A percentile compares a stretch with the other conserved stretches of the same genome.
These are phyloP conservation scores for Elgaria multicarinata DNA, from an alignment of 2,113 vertebrate genomes.

Conservation along the genomic window DNA sequence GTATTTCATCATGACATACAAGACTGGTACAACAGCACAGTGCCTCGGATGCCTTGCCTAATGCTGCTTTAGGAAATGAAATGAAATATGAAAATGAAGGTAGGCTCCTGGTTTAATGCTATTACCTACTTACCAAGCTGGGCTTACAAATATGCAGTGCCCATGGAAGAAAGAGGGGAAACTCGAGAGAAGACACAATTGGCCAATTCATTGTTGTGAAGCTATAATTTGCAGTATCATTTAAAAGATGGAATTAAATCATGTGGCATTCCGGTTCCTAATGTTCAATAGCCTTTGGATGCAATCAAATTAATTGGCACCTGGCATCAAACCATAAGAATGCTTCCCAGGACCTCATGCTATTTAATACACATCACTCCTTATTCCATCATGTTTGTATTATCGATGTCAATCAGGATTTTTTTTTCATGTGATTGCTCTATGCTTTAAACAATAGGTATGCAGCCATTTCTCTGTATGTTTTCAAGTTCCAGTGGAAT, in stretches of 20 bases:
- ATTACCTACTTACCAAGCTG: constrained; percentile 13
- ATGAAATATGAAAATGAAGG: constrained; percentile 54
- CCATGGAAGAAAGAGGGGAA: constrained; percentile 18
- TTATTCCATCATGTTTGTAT: neutral
- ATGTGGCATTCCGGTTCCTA: neutral
- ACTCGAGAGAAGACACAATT: constrained; percentile 35
- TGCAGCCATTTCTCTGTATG: neutral
- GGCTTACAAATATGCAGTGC: constrained; percentile 12
- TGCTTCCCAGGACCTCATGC: neutral
- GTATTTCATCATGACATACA: constrained; percentile 7
- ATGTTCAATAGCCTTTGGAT: neutral
- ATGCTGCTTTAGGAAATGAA: constrained; percentile 36
- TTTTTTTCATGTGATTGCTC: neutral
- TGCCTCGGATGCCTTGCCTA: constrained; percentile 32
- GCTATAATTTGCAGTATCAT: constrained; percentile 28
- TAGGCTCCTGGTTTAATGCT: constrained; percentile 50
- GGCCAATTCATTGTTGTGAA: constrained; percentile 10
- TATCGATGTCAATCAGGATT: neutral
- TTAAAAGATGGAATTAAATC: constrained; percentile 25
- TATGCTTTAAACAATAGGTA: neutral
- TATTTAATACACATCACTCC: neutral
- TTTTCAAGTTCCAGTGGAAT: constrained; percentile 14
- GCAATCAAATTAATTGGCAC: neutral
- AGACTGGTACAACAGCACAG: neutral
- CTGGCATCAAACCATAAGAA: neutral